A percentile compares a stretch with the other conserved stretches of the same genome.
These are phyloP conservation scores for Phataginus tricuspis DNA, from an alignment of 2,797 vertebrate genomes.

Conservation along the genomic window DNA sequence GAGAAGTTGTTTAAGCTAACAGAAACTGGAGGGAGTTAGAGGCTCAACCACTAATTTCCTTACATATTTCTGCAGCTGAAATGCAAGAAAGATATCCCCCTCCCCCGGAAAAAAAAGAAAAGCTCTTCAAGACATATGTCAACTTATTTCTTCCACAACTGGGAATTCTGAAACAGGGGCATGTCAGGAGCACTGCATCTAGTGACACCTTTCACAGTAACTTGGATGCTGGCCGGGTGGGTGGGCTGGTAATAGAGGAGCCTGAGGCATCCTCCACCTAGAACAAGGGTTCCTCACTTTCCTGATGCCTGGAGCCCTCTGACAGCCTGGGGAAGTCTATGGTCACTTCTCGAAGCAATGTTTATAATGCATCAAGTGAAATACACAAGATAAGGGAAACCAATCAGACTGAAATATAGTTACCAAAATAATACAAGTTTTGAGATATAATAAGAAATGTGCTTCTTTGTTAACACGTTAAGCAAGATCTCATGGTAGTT, in stretches of 20 bases:
- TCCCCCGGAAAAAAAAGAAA: neutral
- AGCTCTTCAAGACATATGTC: slow-evolving; percentile 39
- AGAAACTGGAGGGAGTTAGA: neutral
- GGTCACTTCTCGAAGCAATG: neutral
- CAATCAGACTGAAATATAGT: neutral
- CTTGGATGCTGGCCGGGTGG: neutral
- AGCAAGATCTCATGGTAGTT: neutral
- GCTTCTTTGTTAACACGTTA: neutral
- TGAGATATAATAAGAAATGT: neutral
- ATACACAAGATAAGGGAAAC: neutral
- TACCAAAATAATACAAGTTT: neutral
- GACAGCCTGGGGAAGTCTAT: neutral
- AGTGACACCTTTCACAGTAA: neutral
- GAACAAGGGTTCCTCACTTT: neutral
- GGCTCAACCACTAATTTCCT: neutral
- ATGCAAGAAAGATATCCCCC: neutral
- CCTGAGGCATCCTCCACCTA: neutral
- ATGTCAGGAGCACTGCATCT: neutral
- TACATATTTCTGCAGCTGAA: slow-evolving; percentile 30
- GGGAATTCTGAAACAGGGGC: neutral
- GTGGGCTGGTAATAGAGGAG: neutral
- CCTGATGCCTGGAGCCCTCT: neutral
- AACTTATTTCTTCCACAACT: neutral
- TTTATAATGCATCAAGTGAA: neutral
- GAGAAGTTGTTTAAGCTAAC: slow-evolving; percentile 56